A percentile compares a stretch with the other conserved stretches of the same genome.
Evolutionary conservation across 1,140 invertebrate species (phyloP).

Genomic region (Megalopta genalis): DNA sequence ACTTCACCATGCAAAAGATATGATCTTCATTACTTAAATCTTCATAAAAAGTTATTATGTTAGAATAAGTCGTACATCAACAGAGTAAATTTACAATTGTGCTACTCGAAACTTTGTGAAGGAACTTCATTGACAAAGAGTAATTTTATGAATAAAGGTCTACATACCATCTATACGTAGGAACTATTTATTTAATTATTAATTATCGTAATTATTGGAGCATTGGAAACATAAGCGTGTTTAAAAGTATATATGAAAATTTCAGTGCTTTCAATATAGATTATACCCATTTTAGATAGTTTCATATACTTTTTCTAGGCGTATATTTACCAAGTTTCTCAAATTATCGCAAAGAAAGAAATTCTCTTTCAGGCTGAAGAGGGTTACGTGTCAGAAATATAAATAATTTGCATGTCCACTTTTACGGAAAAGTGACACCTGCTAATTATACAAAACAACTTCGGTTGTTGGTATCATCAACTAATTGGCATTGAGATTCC

Average conservation of each 20-base stretch:
- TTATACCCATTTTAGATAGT: background rate
- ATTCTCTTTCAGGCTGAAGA: background rate
- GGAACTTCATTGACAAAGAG: conserved; percentile 49
- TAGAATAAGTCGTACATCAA: conserved; percentile 54
- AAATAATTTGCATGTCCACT: background rate
- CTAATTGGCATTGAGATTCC: background rate
- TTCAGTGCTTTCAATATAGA: conserved; percentile 8
- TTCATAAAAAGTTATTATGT: conserved; percentile 53
- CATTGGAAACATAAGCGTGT: background rate
- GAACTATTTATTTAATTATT: conserved; percentile 28
- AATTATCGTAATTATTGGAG: background rate
- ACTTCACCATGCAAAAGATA: conserved; percentile 11
- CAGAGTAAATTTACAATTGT: conserved; percentile 37
- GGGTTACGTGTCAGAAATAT: background rate
- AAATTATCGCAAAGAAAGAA: background rate
- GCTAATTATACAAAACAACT: background rate
- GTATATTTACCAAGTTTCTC: background rate
- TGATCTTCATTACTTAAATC: conserved; percentile 35
- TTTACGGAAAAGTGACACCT: background rate
- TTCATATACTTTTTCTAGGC: background rate
- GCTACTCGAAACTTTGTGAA: conserved; percentile 56
- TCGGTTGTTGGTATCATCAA: background rate
- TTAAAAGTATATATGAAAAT: conserved; percentile 20
- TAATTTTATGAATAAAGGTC: conserved; percentile 65
- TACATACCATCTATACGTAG: conserved; percentile 30